Percentiles rank a stretch among this genome's conserved stretches.
These are phyloP conservation scores for Macrochelys suwanniensis DNA, from an alignment of 2,797 vertebrate species.

Conservation along the genomic window DNA sequence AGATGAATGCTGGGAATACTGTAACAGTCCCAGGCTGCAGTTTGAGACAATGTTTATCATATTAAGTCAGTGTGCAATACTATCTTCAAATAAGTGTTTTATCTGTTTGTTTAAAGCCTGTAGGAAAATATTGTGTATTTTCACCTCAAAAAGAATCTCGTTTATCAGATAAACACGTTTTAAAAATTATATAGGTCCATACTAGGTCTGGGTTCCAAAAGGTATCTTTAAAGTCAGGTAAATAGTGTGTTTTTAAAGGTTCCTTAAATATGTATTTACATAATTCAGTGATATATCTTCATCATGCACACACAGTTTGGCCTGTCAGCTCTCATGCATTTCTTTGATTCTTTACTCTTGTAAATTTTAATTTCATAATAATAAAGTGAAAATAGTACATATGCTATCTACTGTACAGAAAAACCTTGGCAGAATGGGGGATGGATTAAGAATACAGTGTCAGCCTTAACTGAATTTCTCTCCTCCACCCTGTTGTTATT, in stretches of 20 bases:
- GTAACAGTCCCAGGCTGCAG: conserved; percentile 1
- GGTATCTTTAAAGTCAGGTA: not conserved
- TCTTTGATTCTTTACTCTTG: conserved; percentile 45
- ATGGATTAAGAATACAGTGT: not conserved
- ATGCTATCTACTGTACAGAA: not conserved
- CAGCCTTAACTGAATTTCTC: not conserved
- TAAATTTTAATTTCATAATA: conserved; percentile 5
- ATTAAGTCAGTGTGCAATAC: conserved; percentile 12
- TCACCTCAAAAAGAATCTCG: not conserved
- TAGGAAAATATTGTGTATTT: not conserved
- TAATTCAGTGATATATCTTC: conserved; percentile 45
- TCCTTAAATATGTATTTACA: conserved; percentile 14
- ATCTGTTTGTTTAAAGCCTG: not conserved
- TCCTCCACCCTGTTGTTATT: not conserved
- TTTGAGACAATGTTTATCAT: conserved; percentile 3
- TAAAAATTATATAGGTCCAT: not conserved
- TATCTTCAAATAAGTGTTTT: not conserved
- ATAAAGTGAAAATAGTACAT: conserved; percentile 36
- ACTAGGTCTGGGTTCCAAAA: not conserved
- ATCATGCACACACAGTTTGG: not conserved
- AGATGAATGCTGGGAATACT: conserved; percentile 10
- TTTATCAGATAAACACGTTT: not conserved
- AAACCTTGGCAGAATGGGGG: conserved; percentile 21
- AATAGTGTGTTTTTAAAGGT: not conserved
- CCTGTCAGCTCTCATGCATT: not conserved